Evolutionary conservation across 2,797 vertebrate genomes (phyloP).

Genomic region (Naso thynnoides): DNA sequence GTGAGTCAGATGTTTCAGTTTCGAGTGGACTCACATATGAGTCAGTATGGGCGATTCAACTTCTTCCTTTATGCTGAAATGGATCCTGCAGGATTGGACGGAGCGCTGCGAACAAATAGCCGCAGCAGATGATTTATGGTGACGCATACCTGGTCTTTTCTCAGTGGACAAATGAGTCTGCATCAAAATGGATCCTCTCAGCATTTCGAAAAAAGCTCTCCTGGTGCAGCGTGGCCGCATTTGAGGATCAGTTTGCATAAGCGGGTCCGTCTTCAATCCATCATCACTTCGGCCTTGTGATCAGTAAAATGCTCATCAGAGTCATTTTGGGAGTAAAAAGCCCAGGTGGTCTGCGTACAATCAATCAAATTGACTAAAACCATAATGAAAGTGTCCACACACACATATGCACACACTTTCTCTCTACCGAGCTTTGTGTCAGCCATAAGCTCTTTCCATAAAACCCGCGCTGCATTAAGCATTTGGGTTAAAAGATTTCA

Average conservation of each 20-base stretch:
- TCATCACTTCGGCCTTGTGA: conserved; percentile 65
- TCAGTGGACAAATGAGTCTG: conserved; percentile 45
- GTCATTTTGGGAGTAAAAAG: conserved; percentile 51
- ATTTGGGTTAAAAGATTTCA: conserved; percentile 84
- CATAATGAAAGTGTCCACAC: neutral
- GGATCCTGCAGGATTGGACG: conserved; percentile 43
- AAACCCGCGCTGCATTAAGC: conserved; percentile 74
- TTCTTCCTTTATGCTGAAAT: conserved; percentile 25
- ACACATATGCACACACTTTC: neutral
- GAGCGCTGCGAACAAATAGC: conserved; percentile 42
- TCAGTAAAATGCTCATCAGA: conserved; percentile 68
- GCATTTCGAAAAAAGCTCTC: conserved; percentile 45
- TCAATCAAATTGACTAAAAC: conserved; percentile 70
- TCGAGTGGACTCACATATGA: neutral
- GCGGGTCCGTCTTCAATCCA: conserved; percentile 47
- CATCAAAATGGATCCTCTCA: conserved; percentile 58
- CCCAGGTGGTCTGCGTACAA: conserved; percentile 69
- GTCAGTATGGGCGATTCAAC: conserved; percentile 13
- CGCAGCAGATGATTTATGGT: conserved; percentile 62
- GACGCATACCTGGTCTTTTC: conserved; percentile 46
- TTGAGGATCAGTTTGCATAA: conserved; percentile 55
- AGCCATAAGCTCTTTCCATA: conserved; percentile 73
- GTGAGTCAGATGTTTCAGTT: neutral
- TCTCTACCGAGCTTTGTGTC: conserved; percentile 53
- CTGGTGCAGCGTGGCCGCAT: neutral